phyloP scores from a whole-genome alignment of 37 sponge, comb jelly and placozoan genomes.

The Beroe ovata region DNA sequence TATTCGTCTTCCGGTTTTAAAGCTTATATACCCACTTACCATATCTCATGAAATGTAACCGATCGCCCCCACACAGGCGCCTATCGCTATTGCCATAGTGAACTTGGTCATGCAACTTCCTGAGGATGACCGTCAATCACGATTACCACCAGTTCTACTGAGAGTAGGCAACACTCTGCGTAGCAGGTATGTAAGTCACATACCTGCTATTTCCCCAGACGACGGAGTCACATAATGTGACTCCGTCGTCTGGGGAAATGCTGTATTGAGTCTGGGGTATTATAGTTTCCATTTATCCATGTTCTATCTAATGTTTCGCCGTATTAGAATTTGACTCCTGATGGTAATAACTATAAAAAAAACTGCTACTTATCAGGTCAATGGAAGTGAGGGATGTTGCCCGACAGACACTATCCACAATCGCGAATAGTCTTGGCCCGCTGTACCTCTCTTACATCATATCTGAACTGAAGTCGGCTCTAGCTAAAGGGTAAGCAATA shows the following conservation, averaged over 20 bases:
- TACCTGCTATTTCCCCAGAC: too few relatives aligned
- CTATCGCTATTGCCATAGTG: conserved; percentile 43
- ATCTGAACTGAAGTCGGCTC: conserved; percentile 42
- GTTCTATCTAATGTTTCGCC: too few relatives aligned
- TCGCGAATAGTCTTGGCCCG: conserved; percentile 4
- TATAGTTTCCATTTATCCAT: too few relatives aligned
- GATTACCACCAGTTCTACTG: conserved; percentile 26
- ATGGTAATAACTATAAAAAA: too few relatives aligned
- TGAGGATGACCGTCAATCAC: conserved; percentile 17
- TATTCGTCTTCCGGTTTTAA: too few relatives aligned
- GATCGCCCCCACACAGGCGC: conserved; percentile 32
- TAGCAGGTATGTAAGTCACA: too few relatives aligned
- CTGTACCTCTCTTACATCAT: conserved; percentile 38
- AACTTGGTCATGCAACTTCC: conserved; percentile 22
- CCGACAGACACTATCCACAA: conserved; percentile 50
- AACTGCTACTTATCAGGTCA: too few relatives aligned
- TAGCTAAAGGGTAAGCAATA: conserved; percentile 22
- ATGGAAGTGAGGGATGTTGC: conserved; percentile 36
- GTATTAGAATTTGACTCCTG: too few relatives aligned
- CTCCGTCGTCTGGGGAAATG: too few relatives aligned
- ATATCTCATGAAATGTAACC: too few relatives aligned
- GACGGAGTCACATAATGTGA: too few relatives aligned
- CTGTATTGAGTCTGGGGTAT: too few relatives aligned
- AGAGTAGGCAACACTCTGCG: conserved; percentile 45
- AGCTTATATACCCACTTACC: not conserved